Evolutionary conservation across 2,113 vertebrate species (phyloP), one percentile per base, ranked within the genome.

Genomic region (Eudyptes chrysolophus): DNA sequence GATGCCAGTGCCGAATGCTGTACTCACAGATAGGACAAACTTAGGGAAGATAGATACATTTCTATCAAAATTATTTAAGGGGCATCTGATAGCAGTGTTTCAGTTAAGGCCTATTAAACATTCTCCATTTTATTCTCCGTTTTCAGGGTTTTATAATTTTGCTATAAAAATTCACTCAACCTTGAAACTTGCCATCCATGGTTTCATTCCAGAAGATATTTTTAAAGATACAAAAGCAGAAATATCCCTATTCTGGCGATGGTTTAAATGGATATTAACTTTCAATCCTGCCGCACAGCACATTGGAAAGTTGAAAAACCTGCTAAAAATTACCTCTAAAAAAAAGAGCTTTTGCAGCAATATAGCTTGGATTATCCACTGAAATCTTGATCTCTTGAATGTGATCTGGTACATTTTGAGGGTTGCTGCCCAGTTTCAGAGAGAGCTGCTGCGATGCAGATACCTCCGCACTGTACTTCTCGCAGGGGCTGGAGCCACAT

Each of bases 141-240:
- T 97, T 97, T 96, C 93, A 60, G 44, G 75, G 81, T 87, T 94
- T 96, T 97, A 87, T 96, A 97, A 96, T 97, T 98, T 97, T 18
- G 61, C 89, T 88, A 91, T 97, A 98, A 97, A 97, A 96, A 95
- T 93, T 93, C 96, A 91, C 89, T 97, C 81, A 85, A 84, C 74
- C 70, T 96, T 95, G 96, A 97, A 97, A 95, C 69, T 96, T 97
- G 92, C 92, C 88, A 92, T 68, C 89, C 54, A 21, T 82, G 44
- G 15, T 79, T 95, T 97, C 86, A 69, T 87, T 97, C 88, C 85
- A 88, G 49, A 46, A 87, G 85, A 82, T 58, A 89, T 97, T 97
- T 95, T 96, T 88, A 80, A 98, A 98, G 97, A 93, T 93, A 94
- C 94, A 96, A 95, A 90, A 82, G 64, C 54, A 60, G 84, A 96